Base-by-base conservation (phyloP, 2,113 vertebrate genomes). In the Calyptommatus sinebrachiatus region DNA sequence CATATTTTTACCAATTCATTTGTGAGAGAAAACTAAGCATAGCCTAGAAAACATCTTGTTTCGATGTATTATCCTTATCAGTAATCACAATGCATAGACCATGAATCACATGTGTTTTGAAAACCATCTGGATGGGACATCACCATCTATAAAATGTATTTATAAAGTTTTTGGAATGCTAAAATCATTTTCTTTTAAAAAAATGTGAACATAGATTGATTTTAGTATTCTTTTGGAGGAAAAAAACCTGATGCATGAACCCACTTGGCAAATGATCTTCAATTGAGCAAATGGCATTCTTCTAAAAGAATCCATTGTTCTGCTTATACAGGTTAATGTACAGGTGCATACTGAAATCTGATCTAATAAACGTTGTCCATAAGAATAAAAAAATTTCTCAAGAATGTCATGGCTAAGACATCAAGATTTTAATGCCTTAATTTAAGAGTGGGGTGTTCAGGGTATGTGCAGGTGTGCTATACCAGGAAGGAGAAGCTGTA, bases 401-500 rank as follows among this genome's bases (percentile, higher is more conserved):
- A 20, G 20, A 18, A 68, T 81, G 75, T 71, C 50, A 50, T 11
- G 29, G 60, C 11, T 80, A 65, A 65, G 83, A 67, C 28, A 78
- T 70, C 78, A 83, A 81, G 9, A 28, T 48, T 66, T 86, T 84
- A 73, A 74, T 62, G 71, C 76, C 80, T 84, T 65, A 35, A 1
- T 57, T 82, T 28, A 83, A 77, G 77, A 86, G 84, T 71, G 81
- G 79, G 79, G 82, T 31, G 14, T 60, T 14, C 4, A 73, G 73
- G 63, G 35, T 73, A 41, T 57, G 8, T 85, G 80, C 67, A 90
- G 84, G 67, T 88, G 82, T 86, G 76, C 76, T 88, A 31, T 79
- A 84, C 46, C 14, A 84, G 68, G 26, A 78, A 48, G 45, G 79
- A 80, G 86, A 83, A 78, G 22, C 29, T 73, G 28, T 87, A 82